These are phyloP conservation scores for Lepilemur ruficaudatus DNA, from an alignment of 2,797 vertebrate genomes.

Conservation along the genomic window DNA sequence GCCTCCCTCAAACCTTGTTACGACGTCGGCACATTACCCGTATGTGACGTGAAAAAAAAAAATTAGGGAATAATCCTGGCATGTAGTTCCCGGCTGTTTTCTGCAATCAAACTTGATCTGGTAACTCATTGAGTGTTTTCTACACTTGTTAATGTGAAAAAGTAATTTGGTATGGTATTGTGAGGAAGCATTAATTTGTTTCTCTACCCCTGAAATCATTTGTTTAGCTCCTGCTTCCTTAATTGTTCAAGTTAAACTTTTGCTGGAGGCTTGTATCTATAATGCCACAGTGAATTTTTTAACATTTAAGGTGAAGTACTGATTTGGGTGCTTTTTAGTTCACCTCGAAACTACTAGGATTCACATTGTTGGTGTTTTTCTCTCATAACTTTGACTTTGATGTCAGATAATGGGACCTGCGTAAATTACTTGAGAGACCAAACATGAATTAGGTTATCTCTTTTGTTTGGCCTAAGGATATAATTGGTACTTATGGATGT, in stretches of 20 bases:
- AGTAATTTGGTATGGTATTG: slow-evolving; percentile 44
- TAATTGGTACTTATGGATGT: slow-evolving; percentile 10
- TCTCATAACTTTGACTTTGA: slow-evolving; percentile 59
- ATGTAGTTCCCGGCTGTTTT: slow-evolving; percentile 40
- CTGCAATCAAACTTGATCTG: slow-evolving; percentile 48
- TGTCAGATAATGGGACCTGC: slow-evolving; percentile 46
- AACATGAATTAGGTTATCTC: slow-evolving; percentile 39
- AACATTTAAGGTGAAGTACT: slow-evolving; percentile 71
- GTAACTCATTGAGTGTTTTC: slow-evolving; percentile 37
- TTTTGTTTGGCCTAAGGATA: slow-evolving; percentile 62
- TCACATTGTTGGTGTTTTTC: slow-evolving; percentile 58
- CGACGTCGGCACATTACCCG: too few species aligned
- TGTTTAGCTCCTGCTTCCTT: slow-evolving; percentile 68
- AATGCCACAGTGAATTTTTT: slow-evolving; percentile 73
- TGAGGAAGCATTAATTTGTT: slow-evolving; percentile 56
- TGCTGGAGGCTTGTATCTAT: slow-evolving; percentile 68
- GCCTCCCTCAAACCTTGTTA: too few species aligned
- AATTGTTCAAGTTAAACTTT: slow-evolving; percentile 73
- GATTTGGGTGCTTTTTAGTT: slow-evolving; percentile 61
- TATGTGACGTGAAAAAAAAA: not conserved
- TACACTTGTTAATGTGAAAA: slow-evolving; percentile 61
- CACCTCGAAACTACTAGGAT: slow-evolving; percentile 43
- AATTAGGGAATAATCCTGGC: slow-evolving; percentile 11
- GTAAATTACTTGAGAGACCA: slow-evolving; percentile 49
- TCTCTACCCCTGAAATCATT: slow-evolving; percentile 61